Evolutionary conservation across 2,888 invertebrate genomes (phyloP).

Genomic region (Dioctria rufipes): DNA sequence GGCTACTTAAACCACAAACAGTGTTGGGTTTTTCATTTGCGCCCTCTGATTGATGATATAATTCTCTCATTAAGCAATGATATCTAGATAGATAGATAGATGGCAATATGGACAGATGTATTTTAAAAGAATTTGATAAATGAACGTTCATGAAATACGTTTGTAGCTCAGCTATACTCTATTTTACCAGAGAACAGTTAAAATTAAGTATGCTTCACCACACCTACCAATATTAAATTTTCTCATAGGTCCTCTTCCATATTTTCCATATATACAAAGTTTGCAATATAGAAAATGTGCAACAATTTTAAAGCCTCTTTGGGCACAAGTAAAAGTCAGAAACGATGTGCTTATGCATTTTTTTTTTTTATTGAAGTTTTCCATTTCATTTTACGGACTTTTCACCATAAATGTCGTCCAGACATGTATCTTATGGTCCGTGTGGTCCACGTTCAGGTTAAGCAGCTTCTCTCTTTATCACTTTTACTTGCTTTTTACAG

Average conservation of each 20-base stretch:
- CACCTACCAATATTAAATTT: too few relatives aligned
- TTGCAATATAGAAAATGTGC: not conserved
- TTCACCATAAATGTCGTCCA: conserved; percentile 30
- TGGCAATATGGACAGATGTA: too few relatives aligned
- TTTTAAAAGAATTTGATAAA: too few relatives aligned
- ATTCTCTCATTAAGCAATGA: conserved; percentile 23
- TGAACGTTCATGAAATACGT: not conserved
- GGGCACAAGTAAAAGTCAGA: conserved; percentile 14
- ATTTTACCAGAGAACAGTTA: not conserved
- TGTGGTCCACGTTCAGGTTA: conserved; percentile 21
- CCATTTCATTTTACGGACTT: conserved; percentile 31
- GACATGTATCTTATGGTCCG: conserved; percentile 34
- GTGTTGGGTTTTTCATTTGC: not conserved
- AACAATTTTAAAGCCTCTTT: conserved; percentile 11
- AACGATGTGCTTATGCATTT: conserved; percentile 5
- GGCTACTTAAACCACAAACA: conserved; percentile 20
- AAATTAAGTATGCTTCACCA: not conserved
- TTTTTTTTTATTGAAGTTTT: conserved; percentile 22
- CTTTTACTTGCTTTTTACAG: conserved; percentile 28
- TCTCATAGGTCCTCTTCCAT: too few relatives aligned
- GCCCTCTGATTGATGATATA: not conserved
- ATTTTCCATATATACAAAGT: too few relatives aligned
- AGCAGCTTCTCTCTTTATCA: conserved; percentile 26
- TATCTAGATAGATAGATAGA: not conserved
- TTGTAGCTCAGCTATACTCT: not conserved